A percentile compares a stretch with the other conserved stretches of the same genome.
These are phyloP conservation scores for Montifringilla adamsi DNA, from an alignment of 2,113 vertebrate genomes.

Conservation along the genomic window DNA sequence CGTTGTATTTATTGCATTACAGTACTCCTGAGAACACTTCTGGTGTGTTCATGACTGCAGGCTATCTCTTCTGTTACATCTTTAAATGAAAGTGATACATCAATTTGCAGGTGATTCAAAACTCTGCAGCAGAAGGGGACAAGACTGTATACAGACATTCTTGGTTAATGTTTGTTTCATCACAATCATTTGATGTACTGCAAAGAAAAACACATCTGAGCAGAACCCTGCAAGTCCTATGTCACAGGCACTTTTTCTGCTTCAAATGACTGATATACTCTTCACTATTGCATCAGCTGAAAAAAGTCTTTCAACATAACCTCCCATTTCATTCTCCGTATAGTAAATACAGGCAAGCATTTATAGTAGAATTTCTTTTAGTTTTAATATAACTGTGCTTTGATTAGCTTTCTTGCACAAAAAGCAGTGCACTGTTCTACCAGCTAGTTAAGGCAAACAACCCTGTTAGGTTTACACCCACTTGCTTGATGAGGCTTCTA, in stretches of 20 bases:
- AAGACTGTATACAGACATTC: not conserved
- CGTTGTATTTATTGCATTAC: not conserved
- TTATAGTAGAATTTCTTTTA: constrained; percentile 18
- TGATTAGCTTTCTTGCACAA: constrained; percentile 37
- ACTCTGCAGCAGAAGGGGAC: not conserved
- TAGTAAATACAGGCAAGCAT: constrained; percentile 23
- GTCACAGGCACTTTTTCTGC: constrained; percentile 27
- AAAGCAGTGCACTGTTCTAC: not conserved
- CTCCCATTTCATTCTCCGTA: constrained; percentile 14
- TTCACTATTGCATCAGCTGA: constrained; percentile 30
- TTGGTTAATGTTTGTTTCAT: not conserved
- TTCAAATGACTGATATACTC: not conserved
- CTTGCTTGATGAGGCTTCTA: not conserved
- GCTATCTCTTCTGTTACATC: not conserved
- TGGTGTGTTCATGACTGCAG: not conserved
- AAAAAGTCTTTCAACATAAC: constrained; percentile 2
- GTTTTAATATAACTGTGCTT: constrained; percentile 47
- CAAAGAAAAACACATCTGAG: constrained; percentile 52
- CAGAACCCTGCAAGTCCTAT: not conserved
- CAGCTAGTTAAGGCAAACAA: not conserved
- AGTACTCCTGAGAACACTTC: not conserved
- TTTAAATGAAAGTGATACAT: not conserved
- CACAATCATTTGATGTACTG: constrained; percentile 25
- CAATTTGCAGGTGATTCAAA: constrained; percentile 34
- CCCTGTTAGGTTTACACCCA: not conserved